Evolutionary conservation across 2,888 invertebrate species (phyloP), one percentile per base, ranked within the genome.

Genomic region (Entomobrya proxima): DNA sequence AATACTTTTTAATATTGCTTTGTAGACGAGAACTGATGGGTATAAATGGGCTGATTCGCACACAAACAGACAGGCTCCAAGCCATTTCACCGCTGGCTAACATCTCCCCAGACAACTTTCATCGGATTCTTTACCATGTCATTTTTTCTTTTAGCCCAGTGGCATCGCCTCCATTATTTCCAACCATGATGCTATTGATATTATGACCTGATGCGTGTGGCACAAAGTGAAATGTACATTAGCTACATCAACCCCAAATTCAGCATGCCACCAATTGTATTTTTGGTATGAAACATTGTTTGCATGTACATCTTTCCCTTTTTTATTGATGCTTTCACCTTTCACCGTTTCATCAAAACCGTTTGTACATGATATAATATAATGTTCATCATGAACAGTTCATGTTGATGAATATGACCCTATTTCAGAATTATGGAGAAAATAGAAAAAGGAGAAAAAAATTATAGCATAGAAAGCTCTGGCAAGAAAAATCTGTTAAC

Each of bases 21-120:
- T 79, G 21, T 18, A 79, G 30, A 35, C 35, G 7, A 64, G 67
- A 21, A 44, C 24, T 79, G 78, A 79, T 79, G 78, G 35, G 24
- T 67, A 40, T 30, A 47, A 67, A 67, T 79, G 78, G 64, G 67
- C 67, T 79, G 79, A 79, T 52, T 79, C 79, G 40, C 55, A 9
- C 21, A 37, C 18, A 24, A 35, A 55, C 47, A n/a, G 21, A 72
- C 15, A 24, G 35, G 7, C 44, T 30, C 9, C n/a, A 76, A 69
- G 78, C 50, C 52, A 32, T 79, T 79, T 79, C 35, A 79, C 79
- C 18, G 37, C 69, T 61, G 32, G 72, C 44, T 30, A 74, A 81
- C 81, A 37, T 81, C 74, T 81, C 61, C 81, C 74, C 18, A 72
- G 72, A 81, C 81, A 61, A 58, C 81, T 81, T 81, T 74, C 58